Conservation (phyloP, 2,113 vertebrate genomes). For the Engystomops pustulosus region DNA sequence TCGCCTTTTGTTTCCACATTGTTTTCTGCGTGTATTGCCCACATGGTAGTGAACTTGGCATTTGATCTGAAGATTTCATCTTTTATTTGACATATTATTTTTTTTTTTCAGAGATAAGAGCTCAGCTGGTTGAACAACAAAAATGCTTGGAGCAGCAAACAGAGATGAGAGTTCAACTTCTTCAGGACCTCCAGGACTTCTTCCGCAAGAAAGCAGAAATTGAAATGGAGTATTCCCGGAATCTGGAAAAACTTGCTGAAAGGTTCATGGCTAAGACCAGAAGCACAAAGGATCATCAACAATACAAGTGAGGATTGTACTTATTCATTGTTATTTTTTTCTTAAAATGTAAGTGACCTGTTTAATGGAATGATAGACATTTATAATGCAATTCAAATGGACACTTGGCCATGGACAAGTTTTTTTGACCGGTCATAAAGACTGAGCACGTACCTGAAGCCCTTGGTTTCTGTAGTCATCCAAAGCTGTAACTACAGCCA, state of each 20-base stretch:
- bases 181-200: constrained; percentile 98
- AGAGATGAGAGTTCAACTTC: constrained; percentile 95
- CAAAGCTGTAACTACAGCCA: too few relatives aligned
- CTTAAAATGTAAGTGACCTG: not conserved
- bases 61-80: not conserved
- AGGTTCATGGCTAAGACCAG: constrained; percentile 99
- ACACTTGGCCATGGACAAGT: too few relatives aligned
- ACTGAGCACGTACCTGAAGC: too few relatives aligned
- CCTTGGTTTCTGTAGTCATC: too few relatives aligned
- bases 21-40: not conserved
- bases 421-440: too few relatives aligned
- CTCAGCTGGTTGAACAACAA: constrained; percentile 94
- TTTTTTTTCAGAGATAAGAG: constrained; percentile 86
- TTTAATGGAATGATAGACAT: not conserved
- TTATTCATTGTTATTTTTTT: not conserved
- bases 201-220: constrained; percentile 98
- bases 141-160: constrained; percentile 98
- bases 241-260: constrained; percentile 94
- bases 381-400: not conserved
- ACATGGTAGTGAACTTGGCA: not conserved
- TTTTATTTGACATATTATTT: constrained; percentile 1
- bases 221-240: constrained; percentile 96
- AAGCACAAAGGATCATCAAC: constrained; percentile 98
- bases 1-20: not conserved
- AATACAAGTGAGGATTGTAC: constrained; percentile 88